phyloP scores from a whole-genome alignment of 2,113 vertebrate species.

The Saccopteryx leptura region DNA sequence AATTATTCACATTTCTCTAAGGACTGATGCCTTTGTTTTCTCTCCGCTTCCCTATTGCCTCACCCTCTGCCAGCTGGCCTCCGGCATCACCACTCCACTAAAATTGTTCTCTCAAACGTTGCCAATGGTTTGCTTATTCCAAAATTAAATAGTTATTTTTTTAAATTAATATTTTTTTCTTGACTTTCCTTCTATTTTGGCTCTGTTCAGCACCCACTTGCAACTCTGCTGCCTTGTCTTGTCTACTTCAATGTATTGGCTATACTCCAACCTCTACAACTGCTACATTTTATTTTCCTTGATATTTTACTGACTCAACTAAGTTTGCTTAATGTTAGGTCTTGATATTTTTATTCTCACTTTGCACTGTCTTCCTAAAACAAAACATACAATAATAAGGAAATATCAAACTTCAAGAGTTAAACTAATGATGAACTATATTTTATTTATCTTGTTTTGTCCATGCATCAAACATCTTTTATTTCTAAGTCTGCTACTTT shows the following conservation, averaged over 20 bases:
- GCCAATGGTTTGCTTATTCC: not conserved
- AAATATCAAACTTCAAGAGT: no score
- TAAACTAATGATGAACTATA: not conserved
- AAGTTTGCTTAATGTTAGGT: not conserved
- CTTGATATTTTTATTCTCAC: not conserved
- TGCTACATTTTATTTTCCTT: not conserved
- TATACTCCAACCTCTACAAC: not conserved
- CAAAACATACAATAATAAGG: not conserved
- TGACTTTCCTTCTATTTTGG: not conserved
- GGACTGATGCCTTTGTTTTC: not conserved
- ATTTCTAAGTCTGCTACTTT: not conserved
- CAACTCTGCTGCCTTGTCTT: not conserved
- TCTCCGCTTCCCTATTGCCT: not conserved
- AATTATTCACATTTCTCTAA: not conserved
- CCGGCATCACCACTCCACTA: not conserved
- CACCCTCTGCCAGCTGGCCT: not conserved
- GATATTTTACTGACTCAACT: not conserved
- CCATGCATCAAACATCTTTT: not conserved
- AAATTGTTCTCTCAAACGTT: not conserved
- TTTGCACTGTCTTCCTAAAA: not conserved
- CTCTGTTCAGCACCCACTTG: not conserved
- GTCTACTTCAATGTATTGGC: not conserved
- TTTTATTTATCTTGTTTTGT: not conserved
- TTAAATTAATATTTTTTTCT: not conserved
- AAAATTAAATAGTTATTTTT: constrained; percentile 39